Base-by-base conservation (phyloP, 2,113 vertebrate genomes). In the Lophius piscatorius region DNA sequence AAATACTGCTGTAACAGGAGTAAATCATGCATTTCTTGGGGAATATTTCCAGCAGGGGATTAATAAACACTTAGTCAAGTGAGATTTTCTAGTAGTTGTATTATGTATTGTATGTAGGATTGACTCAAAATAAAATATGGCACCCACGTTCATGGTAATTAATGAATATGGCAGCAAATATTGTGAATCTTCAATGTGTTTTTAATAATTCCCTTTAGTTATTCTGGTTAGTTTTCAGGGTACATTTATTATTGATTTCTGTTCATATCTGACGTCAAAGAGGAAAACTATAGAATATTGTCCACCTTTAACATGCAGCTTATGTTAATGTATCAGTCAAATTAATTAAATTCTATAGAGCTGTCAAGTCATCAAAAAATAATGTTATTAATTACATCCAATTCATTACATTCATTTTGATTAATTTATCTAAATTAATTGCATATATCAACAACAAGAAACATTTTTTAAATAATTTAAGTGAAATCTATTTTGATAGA, bases 111-210 rank as follows among this genome's bases (percentile, higher is more conserved):
- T 23, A 11, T 23, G 16, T 46, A 9, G 21, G 18, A 35, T 13
- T 11, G 11, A 18, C 18, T 55, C 7, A 66, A 49, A 66, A 44
- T 51, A 61, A 74, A 51, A 21, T 10, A 10, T 11, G 8, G 11
- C 26, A 16, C 29, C 9, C 0, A n/a, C 58, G 33, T 59, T 45
- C 0, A 6, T 22, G 3, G 12, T 14, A 42, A 47, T 54, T 24
- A 42, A 36, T 17, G 8, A 48, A 41, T 9, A 7, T 6, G 42
- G 44, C 33, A 24, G 23, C 33, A 38, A 9, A 10, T 23, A 4
- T 31, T 47, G 10, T 47, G 10, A 10, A 44, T 42, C 20, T 24
- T 16, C 35, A 6, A 26, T 44, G 26, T 29, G 12, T 18, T 40
- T 33, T 55, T 48, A 18, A 39, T 45, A 0, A 20, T 45, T 16